Conservation (phyloP, 2,888 invertebrate genomes). For the Drosophila greeni region DNA sequence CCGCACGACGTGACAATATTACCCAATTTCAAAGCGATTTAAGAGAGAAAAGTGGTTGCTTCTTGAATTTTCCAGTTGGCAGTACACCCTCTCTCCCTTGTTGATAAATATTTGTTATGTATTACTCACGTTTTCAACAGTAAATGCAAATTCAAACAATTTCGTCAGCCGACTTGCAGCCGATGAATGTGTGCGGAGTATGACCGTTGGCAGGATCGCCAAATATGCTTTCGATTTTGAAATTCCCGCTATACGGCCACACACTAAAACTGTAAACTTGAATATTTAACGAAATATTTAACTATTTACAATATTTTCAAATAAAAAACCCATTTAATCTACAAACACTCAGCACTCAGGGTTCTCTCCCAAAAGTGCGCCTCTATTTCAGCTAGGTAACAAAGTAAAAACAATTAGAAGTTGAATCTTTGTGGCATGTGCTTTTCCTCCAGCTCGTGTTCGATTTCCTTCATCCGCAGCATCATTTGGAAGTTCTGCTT, state of each 20-base stretch:
- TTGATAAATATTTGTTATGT: conserved; percentile 8
- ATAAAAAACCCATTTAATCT: not conserved
- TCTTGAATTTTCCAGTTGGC: not conserved
- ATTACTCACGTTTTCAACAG: conserved; percentile 63
- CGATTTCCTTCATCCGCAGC: conserved; percentile 70
- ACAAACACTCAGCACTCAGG: not conserved
- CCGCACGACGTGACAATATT: conserved; percentile 44
- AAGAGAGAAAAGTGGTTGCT: not conserved
- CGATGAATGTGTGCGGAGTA: conserved; percentile 59
- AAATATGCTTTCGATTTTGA: not conserved
- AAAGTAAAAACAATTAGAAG: conserved; percentile 38
- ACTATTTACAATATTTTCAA: no score
- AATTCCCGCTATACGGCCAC: conserved; percentile 2
- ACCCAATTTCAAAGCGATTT: conserved; percentile 8
- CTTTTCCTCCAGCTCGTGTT: conserved; percentile 62
- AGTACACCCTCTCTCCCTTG: not conserved
- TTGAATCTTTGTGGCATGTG: conserved; percentile 46
- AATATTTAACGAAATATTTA: no score
- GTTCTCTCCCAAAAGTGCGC: not conserved
- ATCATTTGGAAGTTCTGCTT: conserved; percentile 76
- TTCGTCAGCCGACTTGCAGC: conserved; percentile 67
- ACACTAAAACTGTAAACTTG: not conserved
- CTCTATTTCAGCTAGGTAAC: conserved; percentile 26
- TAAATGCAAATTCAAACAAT: conserved; percentile 55
- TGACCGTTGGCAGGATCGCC: conserved; percentile 3